These are phyloP conservation scores for Andrena dorsata DNA, from an alignment of 2,888 invertebrate species.

Conservation along the genomic window DNA sequence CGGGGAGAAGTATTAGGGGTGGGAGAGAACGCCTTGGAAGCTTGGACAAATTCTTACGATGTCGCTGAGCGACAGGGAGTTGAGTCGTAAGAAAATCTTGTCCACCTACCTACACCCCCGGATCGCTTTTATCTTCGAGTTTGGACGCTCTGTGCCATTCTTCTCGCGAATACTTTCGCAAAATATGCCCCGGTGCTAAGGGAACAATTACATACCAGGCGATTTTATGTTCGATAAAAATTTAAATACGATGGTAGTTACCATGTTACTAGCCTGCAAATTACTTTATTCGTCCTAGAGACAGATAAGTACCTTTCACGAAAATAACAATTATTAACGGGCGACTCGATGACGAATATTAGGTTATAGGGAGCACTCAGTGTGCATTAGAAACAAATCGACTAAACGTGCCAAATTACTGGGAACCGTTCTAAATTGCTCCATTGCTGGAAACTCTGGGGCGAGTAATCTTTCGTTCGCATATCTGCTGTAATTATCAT, in stretches of 20 bases:
- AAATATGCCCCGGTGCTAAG: background rate
- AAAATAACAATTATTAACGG: too few relatives aligned
- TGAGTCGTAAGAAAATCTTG: conserved; percentile 57
- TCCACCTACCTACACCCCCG: conserved; percentile 36
- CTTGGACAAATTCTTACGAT: conserved; percentile 69
- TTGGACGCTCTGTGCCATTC: conserved; percentile 39
- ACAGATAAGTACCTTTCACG: too few relatives aligned
- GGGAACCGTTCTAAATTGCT: too few relatives aligned
- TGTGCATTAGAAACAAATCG: too few relatives aligned
- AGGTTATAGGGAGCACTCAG: too few relatives aligned
- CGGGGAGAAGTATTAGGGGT: conserved; percentile 46
- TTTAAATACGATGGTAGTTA: background rate
- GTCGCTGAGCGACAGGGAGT: conserved; percentile 49
- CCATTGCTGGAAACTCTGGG: too few relatives aligned
- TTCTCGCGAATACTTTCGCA: conserved; percentile 38
- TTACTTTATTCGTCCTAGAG: conserved; percentile 4
- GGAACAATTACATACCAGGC: conserved; percentile 1
- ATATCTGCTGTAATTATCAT: too few relatives aligned
- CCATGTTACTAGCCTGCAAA: background rate
- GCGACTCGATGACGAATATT: too few relatives aligned
- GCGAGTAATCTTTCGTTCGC: too few relatives aligned
- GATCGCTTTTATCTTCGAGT: conserved; percentile 58
- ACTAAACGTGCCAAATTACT: too few relatives aligned
- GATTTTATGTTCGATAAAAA: conserved; percentile 7
- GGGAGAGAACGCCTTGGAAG: conserved; percentile 63